Base-by-base conservation (phyloP, 2,888 invertebrate genomes). In the Zelleria hepariella region DNA sequence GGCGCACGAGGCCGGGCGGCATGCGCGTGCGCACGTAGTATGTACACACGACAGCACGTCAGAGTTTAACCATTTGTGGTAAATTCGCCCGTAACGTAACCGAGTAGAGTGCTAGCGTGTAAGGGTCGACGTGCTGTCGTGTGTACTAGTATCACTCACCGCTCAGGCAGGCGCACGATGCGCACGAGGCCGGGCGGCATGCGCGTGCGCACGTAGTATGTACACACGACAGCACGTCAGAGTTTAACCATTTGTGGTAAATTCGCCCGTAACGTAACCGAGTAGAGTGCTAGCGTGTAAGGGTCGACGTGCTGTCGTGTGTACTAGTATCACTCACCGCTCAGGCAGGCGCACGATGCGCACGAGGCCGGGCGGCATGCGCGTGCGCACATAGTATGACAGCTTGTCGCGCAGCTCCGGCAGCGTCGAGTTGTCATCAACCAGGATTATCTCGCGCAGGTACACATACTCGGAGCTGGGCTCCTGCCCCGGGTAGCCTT, bases 401-500 rank as follows among this genome's bases (percentile, higher is more conserved):
- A 98, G 86, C 68, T 94, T 93, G 60, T 91, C 94, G 72, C 93
- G 93, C 64, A 95, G 86, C 69, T 91, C 95, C 67, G 76, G 91
- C 83, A 95, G 91, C 48, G 95, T 94, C 65, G 97, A 97, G 78
- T 93, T 93, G 82, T 99, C 98, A 76, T 99, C 98, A n/a, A 98
- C 94, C 8, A 99, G 86, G 71, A 99, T 94, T 61, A 99, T 94
- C 87, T 99, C 98, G 75, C 96, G 94, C 15, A 99, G 87, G 70
- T 94, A 91, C 2, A 88, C 77, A 52, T 73, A 75, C 0, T 73
- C 70, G 0, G 86, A 86, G 2, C 66, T 61, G 82, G 89, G 65
- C 84, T 89, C 80, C 60, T 87, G 87, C 6, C 84, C 86, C 0
- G 77, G 80, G 62, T 82, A 86, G 0, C 88, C 88, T 88, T n/a